Conservation (phyloP, 1,140 invertebrate species). For the Neomicropteryx cornuta region DNA sequence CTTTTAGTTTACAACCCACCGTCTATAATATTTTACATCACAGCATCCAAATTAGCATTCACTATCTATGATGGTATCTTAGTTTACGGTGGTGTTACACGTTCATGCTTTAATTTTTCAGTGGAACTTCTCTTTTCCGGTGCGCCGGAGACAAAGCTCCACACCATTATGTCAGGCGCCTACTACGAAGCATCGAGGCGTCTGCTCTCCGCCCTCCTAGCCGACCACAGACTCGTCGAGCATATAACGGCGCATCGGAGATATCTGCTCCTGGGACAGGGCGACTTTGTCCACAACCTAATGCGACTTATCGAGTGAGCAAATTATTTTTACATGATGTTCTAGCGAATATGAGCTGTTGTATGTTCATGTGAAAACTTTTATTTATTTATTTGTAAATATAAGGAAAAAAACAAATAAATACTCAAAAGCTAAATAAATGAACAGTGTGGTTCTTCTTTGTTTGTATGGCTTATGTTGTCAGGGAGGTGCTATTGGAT, state of each 20-base stretch:
- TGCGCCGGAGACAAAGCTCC: conserved; percentile 55
- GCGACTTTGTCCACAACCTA: conserved; percentile 89
- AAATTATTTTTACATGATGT: conserved; percentile 5
- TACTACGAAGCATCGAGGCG: conserved; percentile 79
- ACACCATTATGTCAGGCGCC: conserved; percentile 68
- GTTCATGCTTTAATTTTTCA: conserved; percentile 6
- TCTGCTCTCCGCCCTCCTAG: conserved; percentile 75
- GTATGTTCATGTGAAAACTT: neutral
- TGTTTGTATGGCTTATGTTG: no score
- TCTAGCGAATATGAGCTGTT: conserved; percentile 3
- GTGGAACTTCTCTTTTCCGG: conserved; percentile 15
- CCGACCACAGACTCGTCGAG: conserved; percentile 80
- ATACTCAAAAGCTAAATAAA: no score
- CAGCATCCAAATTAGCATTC: no score
- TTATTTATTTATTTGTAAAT: no score
- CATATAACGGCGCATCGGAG: conserved; percentile 84
- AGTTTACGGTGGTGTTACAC: no score
- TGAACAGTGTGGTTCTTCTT: no score
- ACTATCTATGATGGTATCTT: no score
- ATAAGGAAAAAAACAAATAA: no score
- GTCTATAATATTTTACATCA: no score
- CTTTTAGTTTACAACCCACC: no score
- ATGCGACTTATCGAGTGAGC: conserved; percentile 84
- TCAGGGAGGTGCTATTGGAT: no score
- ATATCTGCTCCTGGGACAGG: conserved; percentile 88